Conservation (phyloP, 2,888 invertebrate genomes). For the Salticus scenicus region DNA sequence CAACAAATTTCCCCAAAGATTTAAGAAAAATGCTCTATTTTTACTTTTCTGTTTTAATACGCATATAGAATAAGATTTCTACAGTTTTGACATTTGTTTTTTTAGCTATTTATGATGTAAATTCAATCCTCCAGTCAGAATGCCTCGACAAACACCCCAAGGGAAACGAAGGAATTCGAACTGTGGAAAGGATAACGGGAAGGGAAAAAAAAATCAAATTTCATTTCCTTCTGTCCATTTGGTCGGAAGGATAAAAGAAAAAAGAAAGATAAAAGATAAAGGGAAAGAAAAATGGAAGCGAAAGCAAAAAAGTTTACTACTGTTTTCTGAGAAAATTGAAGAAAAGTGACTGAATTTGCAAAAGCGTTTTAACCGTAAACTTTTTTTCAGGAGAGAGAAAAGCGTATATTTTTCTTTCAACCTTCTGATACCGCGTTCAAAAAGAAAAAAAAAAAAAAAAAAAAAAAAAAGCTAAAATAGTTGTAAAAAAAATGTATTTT, state of each 20-base stretch:
- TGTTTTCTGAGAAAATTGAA: slow-evolving; percentile 1
- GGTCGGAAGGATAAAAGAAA: background rate
- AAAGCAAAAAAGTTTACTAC: background rate
- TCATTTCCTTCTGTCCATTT: background rate
- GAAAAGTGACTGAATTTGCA: slow-evolving; percentile 4
- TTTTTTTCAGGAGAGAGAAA: background rate
- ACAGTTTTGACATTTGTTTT: background rate
- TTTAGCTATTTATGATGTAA: background rate
- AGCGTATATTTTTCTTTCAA: no score
- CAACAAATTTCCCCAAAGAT: background rate
- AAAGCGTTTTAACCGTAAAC: background rate
- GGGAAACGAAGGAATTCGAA: background rate
- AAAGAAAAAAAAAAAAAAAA: no score
- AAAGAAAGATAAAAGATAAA: background rate
- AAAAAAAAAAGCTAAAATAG: no score
- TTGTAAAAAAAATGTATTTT: no score
- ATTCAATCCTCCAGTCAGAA: background rate
- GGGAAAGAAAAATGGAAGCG: background rate
- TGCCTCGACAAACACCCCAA: background rate
- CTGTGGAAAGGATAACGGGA: background rate
- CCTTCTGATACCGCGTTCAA: no score
- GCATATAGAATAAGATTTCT: background rate
- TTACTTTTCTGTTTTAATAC: background rate
- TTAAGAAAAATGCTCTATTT: background rate
- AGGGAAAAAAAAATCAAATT: background rate